phyloP scores from a whole-genome alignment of 2,888 invertebrate species.

The Scaptomyza reducta region DNA sequence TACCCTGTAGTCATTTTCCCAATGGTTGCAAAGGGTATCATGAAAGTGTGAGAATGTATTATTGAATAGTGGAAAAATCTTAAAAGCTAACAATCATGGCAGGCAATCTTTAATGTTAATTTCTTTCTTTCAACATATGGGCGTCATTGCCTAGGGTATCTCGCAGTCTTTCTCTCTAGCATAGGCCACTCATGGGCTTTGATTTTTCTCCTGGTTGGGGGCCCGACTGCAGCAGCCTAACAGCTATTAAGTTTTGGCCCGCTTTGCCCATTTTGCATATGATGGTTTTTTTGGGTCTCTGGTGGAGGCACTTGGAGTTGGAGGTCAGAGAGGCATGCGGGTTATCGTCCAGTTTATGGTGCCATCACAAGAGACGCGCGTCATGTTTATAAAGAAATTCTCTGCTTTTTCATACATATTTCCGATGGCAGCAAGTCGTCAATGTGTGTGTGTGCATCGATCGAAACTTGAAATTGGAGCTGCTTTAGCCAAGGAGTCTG shows the following conservation, averaged over 20 bases:
- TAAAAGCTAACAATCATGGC: too few relatives aligned
- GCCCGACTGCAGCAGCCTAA: constrained; percentile 40
- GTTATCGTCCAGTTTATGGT: constrained; percentile 74
- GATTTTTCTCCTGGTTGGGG: neutral
- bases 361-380: constrained; percentile 43
- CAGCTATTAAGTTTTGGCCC: constrained; percentile 67
- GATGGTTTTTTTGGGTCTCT: constrained; percentile 36
- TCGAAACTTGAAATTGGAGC: constrained; percentile 25
- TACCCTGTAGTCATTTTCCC: constrained; percentile 2
- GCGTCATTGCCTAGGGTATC: neutral
- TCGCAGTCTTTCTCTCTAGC: neutral
- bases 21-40: neutral
- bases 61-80: too few relatives aligned
- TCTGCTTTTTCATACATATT: constrained; percentile 57
- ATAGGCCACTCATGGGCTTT: neutral
- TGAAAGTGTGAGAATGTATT: too few relatives aligned
- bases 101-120: too few relatives aligned
- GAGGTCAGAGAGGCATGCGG: constrained; percentile 58
- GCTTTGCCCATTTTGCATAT: constrained; percentile 64
- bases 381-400: constrained; percentile 74
- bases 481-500: constrained; percentile 20
- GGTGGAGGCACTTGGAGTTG: constrained; percentile 33
- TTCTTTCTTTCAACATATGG: too few relatives aligned
- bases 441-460: constrained; percentile 46
- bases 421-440: constrained; percentile 59